Evolutionary conservation across 2,113 vertebrate species (phyloP), one percentile per base, ranked within the genome.

Genomic region (Hiodon alosoides): DNA sequence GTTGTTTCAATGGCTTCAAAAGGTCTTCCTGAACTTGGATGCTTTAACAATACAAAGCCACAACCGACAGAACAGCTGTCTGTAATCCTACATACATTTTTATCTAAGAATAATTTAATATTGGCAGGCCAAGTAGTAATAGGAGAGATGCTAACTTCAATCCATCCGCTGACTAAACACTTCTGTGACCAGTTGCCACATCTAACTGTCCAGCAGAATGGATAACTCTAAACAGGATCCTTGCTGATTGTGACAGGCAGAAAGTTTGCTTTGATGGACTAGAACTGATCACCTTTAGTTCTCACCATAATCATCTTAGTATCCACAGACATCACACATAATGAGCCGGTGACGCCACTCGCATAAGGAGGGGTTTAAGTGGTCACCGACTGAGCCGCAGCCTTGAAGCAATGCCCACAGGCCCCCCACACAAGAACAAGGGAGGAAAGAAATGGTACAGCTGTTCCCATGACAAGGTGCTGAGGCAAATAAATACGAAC

Each of bases 211-310:
- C 16, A 47, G 61, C 54, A 53, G 8, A 48, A 4, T 5, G 14
- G 14, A 51, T 47, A 9, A 13, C 3, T 59, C 47, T 51, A 17
- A 65, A 64, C 48, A 47, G 73, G 9, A 47, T 48, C 4, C 60
- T 47, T n/a, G 65, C 17, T 65, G 60, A 61, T 57, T 69, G 48
- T 71, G 68, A 76, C 75, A 76, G 57, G 57, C 31, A 5, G n/a
- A 7, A 55, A 11, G 46, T 72, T 48, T n/a, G 62, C 61, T 67
- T 13, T 71, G 69, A 54, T 46, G n/a, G 53, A 65, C 54, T 31
- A 62, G 57, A 16, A 59, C 59, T 14, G 46, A 59, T 61, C 47
- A 13, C 62, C 55, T 62, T 47, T 4, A 17, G 2, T 8, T 14
- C 53, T 71, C 9, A 58, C 10, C 2, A 55, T 67, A 59, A 75